A percentile compares a stretch with the other conserved stretches of the same genome.
Evolutionary conservation across 2,888 invertebrate genomes (phyloP).

Genomic region (Torymus texanus): DNA sequence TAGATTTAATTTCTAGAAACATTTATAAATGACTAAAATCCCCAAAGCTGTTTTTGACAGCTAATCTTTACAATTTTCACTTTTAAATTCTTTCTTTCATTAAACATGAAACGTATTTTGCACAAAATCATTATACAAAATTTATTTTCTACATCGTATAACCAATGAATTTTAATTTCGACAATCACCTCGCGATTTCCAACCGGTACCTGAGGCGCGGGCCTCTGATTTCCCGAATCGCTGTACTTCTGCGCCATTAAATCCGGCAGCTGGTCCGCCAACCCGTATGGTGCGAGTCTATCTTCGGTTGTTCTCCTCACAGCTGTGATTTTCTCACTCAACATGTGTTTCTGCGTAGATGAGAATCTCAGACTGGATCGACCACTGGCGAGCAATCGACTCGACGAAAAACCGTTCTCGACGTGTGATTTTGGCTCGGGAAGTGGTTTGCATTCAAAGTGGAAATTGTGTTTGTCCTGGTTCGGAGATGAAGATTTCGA

Average conservation of each 20-base stretch:
- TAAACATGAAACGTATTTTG: no score
- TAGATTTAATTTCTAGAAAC: no score
- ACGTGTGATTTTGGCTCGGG: constrained; percentile 61
- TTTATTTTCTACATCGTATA: no score
- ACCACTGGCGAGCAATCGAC: constrained; percentile 54
- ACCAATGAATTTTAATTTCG: no score
- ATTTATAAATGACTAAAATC: no score
- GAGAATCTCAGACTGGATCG: constrained; percentile 73
- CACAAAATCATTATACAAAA: no score
- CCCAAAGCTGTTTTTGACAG: no score
- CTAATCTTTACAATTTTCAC: no score
- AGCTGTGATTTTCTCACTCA: constrained; percentile 74
- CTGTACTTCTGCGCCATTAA: constrained; percentile 69
- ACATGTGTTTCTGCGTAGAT: constrained; percentile 75
- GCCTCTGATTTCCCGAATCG: constrained; percentile 70
- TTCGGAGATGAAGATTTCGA: constrained; percentile 59
- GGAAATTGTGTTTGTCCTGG: constrained; percentile 60
- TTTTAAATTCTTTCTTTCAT: no score
- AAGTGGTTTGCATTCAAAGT: constrained; percentile 18
- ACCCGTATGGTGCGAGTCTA: constrained; percentile 50
- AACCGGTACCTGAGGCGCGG: constrained; percentile 70
- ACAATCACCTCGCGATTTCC: constrained; percentile 43
- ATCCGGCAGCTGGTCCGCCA: constrained; percentile 63
- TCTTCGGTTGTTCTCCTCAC: constrained; percentile 69
- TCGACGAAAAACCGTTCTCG: constrained; percentile 62